Evolutionary conservation across 1,140 invertebrate species (phyloP).

Genomic region (Pseudomyrmex sp.): DNA sequence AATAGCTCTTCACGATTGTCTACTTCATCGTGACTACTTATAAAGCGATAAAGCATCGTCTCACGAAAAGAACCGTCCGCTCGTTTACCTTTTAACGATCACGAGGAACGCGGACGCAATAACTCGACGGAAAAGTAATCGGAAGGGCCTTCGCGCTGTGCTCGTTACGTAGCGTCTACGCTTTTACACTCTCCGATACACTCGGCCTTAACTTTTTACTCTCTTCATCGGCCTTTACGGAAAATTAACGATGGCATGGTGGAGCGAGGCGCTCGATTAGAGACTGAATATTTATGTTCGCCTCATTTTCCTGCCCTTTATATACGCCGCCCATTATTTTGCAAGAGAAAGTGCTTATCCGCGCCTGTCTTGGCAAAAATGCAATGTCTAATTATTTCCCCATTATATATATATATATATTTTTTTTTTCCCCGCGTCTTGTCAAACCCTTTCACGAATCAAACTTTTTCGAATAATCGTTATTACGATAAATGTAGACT

Average conservation of each 20-base stretch:
- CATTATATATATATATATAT: constrained; percentile 8
- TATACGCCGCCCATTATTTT: constrained; percentile 24
- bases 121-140: constrained; percentile 53
- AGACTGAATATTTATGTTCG: constrained; percentile 64
- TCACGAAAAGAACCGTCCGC: constrained; percentile 31
- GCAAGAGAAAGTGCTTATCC: constrained; percentile 49
- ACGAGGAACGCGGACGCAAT: constrained; percentile 46
- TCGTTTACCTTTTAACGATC: constrained; percentile 59
- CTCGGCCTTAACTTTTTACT: constrained; percentile 61
- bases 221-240: constrained; percentile 55
- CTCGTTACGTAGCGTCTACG: constrained; percentile 55
- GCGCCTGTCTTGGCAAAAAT: constrained; percentile 20
- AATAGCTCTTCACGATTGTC: constrained; percentile 49
- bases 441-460: constrained; percentile 6
- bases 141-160: constrained; percentile 32
- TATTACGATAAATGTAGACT: background rate
- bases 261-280: constrained; percentile 53
- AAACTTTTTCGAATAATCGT: constrained; percentile 8
- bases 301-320: background rate
- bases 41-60: constrained; percentile 57
- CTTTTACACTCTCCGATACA: constrained; percentile 56
- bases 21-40: constrained; percentile 57
- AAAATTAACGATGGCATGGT: constrained; percentile 57
- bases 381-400: constrained; percentile 43
- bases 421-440: constrained; percentile 4